Evolutionary conservation across 2,797 vertebrate genomes (phyloP), one percentile per base, ranked within the genome.

Genomic region (Petrocephalus sullivani): DNA sequence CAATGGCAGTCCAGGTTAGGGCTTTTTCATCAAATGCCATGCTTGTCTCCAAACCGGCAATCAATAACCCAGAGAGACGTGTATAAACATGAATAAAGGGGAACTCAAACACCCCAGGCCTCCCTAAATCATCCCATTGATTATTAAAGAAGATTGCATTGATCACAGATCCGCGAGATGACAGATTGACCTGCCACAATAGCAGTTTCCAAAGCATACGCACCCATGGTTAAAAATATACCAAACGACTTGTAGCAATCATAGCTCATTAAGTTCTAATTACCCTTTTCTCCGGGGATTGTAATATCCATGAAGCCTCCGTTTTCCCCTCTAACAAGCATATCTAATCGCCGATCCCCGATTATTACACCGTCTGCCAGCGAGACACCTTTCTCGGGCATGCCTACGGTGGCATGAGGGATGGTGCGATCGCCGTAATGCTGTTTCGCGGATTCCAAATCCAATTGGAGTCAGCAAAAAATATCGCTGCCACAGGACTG

Each of bases 191-290:
- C 54, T 82, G 75, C 67, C 49, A 21, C 54, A 19, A 14, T 81
- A 41, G 53, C 33, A 78, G 49, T 81, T 53, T 58, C 71, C 49
- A 85, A 88, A 54, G 58, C 46, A 60, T 21, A 21, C 10, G 12
- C 57, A 71, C 60, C 67, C 28, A 85, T 21, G n/a, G 82, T 88
- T 57, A 57, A 81, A 82, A 57, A 61, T 57, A 82, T 78, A 86
- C 88, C 33, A 64, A 84, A 88, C 6, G 78, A 53, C 41, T 71
- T 85, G 60, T 64, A 54, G 82, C 83, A 28, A 64, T 88, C 82
- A 88, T 21, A 85, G 56, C 87, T 67, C 81, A 88, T 88, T 67
- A 85, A 88, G 60, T 84, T 46, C 58, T 88, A 67, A 88, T 88
- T 67, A 67, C 58, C 41, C 53, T 67, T 54, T 88, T 85, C 60